Conservation (phyloP, 1,140 invertebrate species). For the Sinella curviseta region DNA sequence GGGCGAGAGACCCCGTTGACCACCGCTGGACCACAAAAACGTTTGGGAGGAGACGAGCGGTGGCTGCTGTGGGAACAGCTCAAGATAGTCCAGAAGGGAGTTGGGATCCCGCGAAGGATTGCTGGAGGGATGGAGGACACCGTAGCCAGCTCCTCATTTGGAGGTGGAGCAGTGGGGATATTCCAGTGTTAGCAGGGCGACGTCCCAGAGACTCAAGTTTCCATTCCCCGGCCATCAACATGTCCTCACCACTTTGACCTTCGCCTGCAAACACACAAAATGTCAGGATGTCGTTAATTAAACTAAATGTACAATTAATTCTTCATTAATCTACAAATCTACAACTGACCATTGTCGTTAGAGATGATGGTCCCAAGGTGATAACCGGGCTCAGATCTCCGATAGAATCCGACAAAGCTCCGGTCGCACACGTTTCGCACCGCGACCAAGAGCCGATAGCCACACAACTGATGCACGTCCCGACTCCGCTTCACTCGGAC, state of each 20-base stretch:
- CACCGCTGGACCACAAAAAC: not conserved
- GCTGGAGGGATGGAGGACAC: too few species aligned
- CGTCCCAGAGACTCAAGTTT: not conserved
- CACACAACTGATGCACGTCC: slow-evolving; percentile 27
- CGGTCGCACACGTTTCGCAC: slow-evolving; percentile 1
- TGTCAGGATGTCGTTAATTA: too few species aligned
- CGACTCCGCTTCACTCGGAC: not conserved
- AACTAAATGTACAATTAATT: not conserved
- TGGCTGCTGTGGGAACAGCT: too few species aligned
- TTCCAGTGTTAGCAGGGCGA: not conserved
- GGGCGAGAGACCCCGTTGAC: not conserved
- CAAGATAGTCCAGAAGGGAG: too few species aligned
- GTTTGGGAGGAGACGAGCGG: too few species aligned
- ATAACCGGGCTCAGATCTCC: slow-evolving; percentile 20
- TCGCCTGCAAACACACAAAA: too few species aligned
- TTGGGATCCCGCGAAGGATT: too few species aligned
- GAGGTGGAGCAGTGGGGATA: not conserved
- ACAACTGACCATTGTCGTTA: not conserved
- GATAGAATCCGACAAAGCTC: not conserved
- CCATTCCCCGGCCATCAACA: not conserved
- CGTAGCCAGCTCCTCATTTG: not conserved
- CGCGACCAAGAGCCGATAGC: slow-evolving; percentile 20
- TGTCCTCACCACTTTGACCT: not conserved
- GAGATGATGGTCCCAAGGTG: not conserved
- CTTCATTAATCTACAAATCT: not conserved